These are phyloP conservation scores for Meteorus sp. DNA, from an alignment of 1,140 invertebrate species.

Conservation along the genomic window DNA sequence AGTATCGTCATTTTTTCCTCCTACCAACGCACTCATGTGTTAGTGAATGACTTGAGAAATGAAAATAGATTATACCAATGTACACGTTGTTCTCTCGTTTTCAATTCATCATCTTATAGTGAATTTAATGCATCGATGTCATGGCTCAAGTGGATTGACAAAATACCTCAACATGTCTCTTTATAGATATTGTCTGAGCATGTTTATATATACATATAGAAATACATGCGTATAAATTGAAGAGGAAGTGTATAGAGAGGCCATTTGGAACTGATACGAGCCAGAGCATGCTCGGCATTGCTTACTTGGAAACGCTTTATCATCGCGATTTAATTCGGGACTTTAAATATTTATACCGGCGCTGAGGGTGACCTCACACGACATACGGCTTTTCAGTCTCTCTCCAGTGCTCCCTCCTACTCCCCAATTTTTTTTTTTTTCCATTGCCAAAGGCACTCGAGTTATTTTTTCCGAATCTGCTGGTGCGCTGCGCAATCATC, in stretches of 20 bases:
- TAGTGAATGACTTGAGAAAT: too few species aligned
- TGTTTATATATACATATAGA: neutral
- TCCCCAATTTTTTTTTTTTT: too few species aligned
- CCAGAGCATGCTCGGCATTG: conserved; percentile 35
- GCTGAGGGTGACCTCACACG: conserved; percentile 46
- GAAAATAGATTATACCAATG: too few species aligned
- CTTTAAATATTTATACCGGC: conserved; percentile 53
- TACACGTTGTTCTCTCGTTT: too few species aligned
- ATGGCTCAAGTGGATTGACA: conserved; percentile 44
- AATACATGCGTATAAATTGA: neutral
- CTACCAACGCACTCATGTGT: too few species aligned
- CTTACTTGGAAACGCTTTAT: conserved; percentile 49
- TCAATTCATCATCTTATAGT: too few species aligned
- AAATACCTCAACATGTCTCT: conserved; percentile 44
- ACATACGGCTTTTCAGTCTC: conserved; percentile 26
- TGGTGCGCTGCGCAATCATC: conserved; percentile 3
- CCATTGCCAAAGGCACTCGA: conserved; percentile 27
- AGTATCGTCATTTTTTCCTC: conserved; percentile 35
- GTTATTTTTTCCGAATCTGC: conserved; percentile 44
- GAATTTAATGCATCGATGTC: conserved; percentile 27
- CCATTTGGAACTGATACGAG: conserved; percentile 38
- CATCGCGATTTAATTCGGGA: conserved; percentile 51
- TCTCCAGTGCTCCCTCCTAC: conserved; percentile 8
- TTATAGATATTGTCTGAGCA: neutral
- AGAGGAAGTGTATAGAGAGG: neutral